phyloP scores from a whole-genome alignment of 2,797 vertebrate genomes.

The Myotis myotis region DNA sequence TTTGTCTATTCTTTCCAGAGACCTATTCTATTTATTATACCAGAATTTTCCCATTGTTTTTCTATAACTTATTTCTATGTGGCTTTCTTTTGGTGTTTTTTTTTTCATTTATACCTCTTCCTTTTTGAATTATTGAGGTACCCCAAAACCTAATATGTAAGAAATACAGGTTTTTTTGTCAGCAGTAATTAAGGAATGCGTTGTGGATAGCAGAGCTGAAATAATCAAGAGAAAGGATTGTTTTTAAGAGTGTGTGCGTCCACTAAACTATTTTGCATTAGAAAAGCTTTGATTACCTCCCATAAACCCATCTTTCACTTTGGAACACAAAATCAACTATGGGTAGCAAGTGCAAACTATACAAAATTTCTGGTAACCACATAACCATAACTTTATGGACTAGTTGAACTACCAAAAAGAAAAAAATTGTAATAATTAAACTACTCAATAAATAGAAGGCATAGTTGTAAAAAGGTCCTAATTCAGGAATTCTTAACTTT shows the following conservation, averaged over 20 bases:
- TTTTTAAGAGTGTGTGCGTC: neutral
- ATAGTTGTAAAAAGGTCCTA: neutral
- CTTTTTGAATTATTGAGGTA: neutral
- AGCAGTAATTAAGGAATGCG: neutral
- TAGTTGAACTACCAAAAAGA: neutral
- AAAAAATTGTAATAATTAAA: neutral
- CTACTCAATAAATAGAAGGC: neutral
- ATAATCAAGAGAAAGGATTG: neutral
- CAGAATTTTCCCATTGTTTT: neutral
- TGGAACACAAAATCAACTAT: neutral
- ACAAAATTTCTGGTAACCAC: neutral
- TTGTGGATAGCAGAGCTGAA: neutral
- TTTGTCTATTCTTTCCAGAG: neutral
- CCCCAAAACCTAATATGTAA: neutral
- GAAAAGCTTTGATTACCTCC: neutral
- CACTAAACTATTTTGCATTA: neutral
- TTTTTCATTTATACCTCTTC: neutral
- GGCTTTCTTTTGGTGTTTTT: neutral
- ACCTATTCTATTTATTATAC: neutral
- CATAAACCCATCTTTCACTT: neutral
- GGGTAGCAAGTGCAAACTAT: neutral
- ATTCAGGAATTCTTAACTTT: neutral
- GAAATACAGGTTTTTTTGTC: neutral
- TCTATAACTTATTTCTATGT: neutral
- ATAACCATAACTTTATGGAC: neutral